phyloP scores from a whole-genome alignment of 2,797 vertebrate species.

The Phrynocephalus guinanensis region DNA sequence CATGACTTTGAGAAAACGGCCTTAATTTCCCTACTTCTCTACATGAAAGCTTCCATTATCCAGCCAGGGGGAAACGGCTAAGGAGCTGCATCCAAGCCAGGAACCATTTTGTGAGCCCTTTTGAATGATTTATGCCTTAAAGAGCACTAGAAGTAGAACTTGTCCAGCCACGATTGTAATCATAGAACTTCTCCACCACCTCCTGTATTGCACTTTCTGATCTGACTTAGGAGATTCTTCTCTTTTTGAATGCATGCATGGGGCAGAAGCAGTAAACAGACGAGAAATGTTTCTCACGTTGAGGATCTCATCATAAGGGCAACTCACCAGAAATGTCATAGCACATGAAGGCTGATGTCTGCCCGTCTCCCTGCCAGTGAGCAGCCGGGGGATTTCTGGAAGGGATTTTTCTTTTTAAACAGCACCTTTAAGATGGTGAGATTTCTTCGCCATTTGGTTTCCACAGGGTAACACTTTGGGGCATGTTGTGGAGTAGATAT shows the following conservation, averaged over 20 bases:
- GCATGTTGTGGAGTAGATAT: not conserved
- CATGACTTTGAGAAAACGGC: not conserved
- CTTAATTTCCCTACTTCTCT: fast-evolving
- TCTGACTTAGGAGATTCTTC: not conserved
- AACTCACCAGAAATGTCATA: not conserved
- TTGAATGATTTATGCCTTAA: not conserved
- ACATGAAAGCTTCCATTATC: not conserved
- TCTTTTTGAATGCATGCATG: not conserved
- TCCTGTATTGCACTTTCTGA: not conserved
- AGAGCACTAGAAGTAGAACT: not conserved
- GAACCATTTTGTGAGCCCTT: not conserved
- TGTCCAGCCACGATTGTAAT: not conserved
- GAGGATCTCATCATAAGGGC: not conserved
- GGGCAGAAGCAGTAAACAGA: not conserved
- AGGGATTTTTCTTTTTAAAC: not conserved
- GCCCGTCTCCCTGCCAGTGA: not conserved
- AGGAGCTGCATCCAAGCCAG: fast-evolving
- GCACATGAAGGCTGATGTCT: not conserved
- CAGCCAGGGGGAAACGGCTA: not conserved
- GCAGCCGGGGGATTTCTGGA: not conserved
- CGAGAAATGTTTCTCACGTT: constrained; percentile 2
- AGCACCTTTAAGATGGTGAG: not conserved
- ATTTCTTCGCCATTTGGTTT: not conserved
- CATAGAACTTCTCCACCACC: no score
- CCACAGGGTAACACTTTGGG: not conserved